These are phyloP conservation scores for Trichomalopsis sarcophagae DNA, from an alignment of 1,140 invertebrate species.

Conservation along the genomic window DNA sequence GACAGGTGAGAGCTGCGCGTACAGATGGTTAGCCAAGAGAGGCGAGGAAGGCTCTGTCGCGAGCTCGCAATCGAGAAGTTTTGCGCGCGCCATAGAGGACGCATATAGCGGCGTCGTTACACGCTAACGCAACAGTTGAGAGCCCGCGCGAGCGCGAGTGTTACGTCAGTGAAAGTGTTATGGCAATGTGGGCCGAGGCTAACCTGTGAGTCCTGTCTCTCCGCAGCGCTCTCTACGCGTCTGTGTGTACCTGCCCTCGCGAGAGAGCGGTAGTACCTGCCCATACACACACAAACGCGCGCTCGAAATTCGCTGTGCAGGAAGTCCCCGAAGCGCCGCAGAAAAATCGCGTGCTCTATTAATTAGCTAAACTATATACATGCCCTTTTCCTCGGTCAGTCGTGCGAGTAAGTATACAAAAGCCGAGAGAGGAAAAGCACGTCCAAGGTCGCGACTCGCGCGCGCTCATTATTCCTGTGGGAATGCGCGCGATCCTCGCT, in stretches of 20 bases:
- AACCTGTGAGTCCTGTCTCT: conserved; percentile 71
- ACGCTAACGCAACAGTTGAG: conserved; percentile 72
- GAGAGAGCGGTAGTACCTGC: neutral
- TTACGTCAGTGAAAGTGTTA: conserved; percentile 77
- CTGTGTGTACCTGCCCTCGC: neutral
- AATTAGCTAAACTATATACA: neutral
- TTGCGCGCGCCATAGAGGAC: neutral
- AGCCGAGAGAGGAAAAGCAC: neutral
- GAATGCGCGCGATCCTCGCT: neutral
- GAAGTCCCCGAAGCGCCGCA: no score
- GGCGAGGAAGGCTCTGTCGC: conserved; percentile 7
- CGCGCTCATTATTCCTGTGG: conserved; percentile 2
- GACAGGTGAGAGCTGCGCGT: neutral
- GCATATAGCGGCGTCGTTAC: conserved; percentile 20
- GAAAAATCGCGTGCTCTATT: neutral
- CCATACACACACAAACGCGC: no score
- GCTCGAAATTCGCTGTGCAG: neutral
- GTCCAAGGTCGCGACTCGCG: neutral
- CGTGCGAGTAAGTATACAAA: neutral
- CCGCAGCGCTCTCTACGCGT: conserved; percentile 13
- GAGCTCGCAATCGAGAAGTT: conserved; percentile 20
- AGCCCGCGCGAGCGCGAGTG: conserved; percentile 66
- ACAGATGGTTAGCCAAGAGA: neutral
- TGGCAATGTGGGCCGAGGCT: conserved; percentile 76
- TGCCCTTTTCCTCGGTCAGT: neutral